Percentiles rank a stretch among this genome's conserved stretches.
These are phyloP conservation scores for Busseola fusca DNA, from an alignment of 2,888 invertebrate genomes.

Conservation along the genomic window DNA sequence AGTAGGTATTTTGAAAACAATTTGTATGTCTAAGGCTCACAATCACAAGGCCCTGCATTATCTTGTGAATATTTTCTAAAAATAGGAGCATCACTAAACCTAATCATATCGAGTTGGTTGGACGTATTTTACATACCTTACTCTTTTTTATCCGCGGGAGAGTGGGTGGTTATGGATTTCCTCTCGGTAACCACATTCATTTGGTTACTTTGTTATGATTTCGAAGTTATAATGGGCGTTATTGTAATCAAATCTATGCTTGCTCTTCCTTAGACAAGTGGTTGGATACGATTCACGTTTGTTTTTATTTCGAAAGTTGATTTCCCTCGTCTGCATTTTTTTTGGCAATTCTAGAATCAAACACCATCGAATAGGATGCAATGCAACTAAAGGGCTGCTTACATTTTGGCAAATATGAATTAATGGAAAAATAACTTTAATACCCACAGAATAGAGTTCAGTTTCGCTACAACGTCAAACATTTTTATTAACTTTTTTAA, in stretches of 20 bases:
- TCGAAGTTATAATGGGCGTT: conserved; percentile 15
- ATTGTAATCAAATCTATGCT: conserved; percentile 4
- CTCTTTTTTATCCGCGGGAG: conserved; percentile 41
- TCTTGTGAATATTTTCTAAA: too few relatives aligned
- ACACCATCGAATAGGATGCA: not conserved
- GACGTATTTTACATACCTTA: conserved; percentile 43
- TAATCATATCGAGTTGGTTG: conserved; percentile 34
- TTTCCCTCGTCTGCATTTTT: not conserved
- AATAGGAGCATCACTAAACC: conserved; percentile 40
- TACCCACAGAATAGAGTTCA: too few relatives aligned
- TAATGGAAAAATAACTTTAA: too few relatives aligned
- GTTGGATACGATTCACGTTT: not conserved
- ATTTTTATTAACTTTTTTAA: too few relatives aligned
- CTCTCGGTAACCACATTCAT: conserved; percentile 32
- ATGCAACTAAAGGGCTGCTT: not conserved
- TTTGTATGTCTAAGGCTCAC: too few relatives aligned
- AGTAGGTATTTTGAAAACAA: too few relatives aligned
- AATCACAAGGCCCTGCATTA: too few relatives aligned
- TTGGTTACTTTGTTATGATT: conserved; percentile 26
- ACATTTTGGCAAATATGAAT: too few relatives aligned
- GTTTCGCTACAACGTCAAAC: too few relatives aligned
- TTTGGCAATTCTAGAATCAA: not conserved
- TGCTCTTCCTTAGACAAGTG: not conserved
- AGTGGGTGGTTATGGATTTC: conserved; percentile 49
- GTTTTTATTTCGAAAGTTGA: not conserved